Base-by-base conservation (phyloP, 2,888 invertebrate genomes). In the Xanthostigma xanthostigma region DNA sequence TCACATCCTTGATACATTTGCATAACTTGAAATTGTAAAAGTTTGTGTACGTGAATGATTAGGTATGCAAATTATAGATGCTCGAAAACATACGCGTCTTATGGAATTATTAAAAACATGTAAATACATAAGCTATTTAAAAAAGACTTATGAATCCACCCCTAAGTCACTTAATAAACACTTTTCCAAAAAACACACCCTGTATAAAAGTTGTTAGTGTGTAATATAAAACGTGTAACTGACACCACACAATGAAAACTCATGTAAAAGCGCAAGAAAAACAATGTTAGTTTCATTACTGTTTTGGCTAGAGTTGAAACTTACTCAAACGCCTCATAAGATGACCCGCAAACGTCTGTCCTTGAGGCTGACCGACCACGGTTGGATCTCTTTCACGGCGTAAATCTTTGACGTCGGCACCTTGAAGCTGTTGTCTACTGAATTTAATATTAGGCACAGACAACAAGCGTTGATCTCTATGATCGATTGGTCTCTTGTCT, bases 281-380 rank as follows among this genome's bases (percentile, higher is more conserved):
- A 41, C 41, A 41, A 41, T 41, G 14, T 41, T 41, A 14, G 41
- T 17, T 41, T n/a, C 41, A 41, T 41, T 17, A 41, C 12, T 27
- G 14, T 12, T 41, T 27, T 53, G 49, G 52, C 53, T 56, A 59
- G 58, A 67, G 61, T 64, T 66, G 67, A 73, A 78, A 88, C 89
- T 89, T 86, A 89, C 88, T 86, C 79, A 87, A 85, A 75, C 86
- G 81, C 67, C 87, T 77, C 74, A 84, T 83, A 59, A 87, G 72
- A 73, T 75, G 81, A 64, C 83, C 81, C 59, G 83, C 79, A 72
- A 84, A 79, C 53, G 80, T 70, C 50, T 71, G 67, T 27, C 27
- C 27, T 57, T 71, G 62, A 59, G 59, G 61, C 49, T 65, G 44
- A 77, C 66, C 53, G 66, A 64, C 52, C 65, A 44, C 62, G 49